phyloP scores from a whole-genome alignment of 2,797 vertebrate genomes.

The Takifugu ocellatus region DNA sequence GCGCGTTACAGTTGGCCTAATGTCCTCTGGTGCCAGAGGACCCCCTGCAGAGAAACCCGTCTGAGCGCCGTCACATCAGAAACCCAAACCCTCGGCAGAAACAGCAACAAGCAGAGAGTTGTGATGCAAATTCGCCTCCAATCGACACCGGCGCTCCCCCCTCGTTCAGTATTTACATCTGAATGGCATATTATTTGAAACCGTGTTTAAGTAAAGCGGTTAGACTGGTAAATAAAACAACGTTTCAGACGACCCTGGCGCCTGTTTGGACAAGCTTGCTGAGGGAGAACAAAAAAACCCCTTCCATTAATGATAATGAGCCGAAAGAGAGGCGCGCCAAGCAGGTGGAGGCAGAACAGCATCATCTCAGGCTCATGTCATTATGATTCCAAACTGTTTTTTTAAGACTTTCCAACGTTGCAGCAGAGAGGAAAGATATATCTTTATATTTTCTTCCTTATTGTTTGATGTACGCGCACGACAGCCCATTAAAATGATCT shows the following conservation, averaged over 20 bases:
- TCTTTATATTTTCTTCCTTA: too few species aligned
- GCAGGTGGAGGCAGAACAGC: constrained; percentile 22
- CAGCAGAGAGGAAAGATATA: too few species aligned
- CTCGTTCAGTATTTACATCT: constrained; percentile 59
- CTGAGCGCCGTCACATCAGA: constrained; percentile 22
- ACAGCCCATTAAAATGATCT: too few species aligned
- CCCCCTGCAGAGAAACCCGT: constrained; percentile 21
- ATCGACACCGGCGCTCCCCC: constrained; percentile 34
- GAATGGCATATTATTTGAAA: constrained; percentile 60
- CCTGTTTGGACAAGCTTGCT: constrained; percentile 79
- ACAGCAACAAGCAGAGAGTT: constrained; percentile 36
- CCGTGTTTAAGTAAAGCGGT: constrained; percentile 61
- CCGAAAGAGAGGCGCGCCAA: constrained; percentile 28
- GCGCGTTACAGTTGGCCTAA: constrained; percentile 6
- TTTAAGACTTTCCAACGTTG: too few species aligned
- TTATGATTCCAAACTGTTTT: too few species aligned
- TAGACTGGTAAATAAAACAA: constrained; percentile 29
- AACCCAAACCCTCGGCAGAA: constrained; percentile 36
- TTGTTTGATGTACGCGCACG: too few species aligned
- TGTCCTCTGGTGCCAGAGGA: constrained; percentile 18
- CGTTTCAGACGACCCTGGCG: constrained; percentile 68
- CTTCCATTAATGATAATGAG: constrained; percentile 58
- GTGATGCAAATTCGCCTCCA: constrained; percentile 62
- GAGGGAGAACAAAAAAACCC: constrained; percentile 42
- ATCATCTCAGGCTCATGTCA: neutral